These are phyloP conservation scores for Parotocinclus haroldoi DNA, from an alignment of 2,797 vertebrate genomes.

Conservation along the genomic window DNA sequence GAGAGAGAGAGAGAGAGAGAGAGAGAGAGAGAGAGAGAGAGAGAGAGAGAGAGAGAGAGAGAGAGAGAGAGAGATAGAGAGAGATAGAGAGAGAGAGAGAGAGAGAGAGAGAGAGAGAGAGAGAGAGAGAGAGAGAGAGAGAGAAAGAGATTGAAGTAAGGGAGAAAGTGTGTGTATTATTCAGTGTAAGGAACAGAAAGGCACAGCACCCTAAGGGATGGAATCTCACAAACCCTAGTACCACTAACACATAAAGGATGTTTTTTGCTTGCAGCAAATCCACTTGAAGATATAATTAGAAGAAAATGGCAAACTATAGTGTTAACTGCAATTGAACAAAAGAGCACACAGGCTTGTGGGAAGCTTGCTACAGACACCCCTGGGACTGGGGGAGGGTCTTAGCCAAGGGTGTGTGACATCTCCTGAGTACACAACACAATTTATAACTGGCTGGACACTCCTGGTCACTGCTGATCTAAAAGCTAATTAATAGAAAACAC, in stretches of 20 bases:
- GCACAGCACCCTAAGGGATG: slow-evolving; percentile 82
- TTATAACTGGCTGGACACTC: slow-evolving; percentile 84
- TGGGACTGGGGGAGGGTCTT: slow-evolving; percentile 90
- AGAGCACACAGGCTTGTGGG: slow-evolving; percentile 91
- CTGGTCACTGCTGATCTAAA: slow-evolving; percentile 87
- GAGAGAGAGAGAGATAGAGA: too few relatives aligned
- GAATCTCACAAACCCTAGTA: slow-evolving; percentile 79
- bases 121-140: too few relatives aligned
- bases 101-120: too few relatives aligned
- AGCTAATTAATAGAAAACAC: slow-evolving; percentile 92
- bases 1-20: too few relatives aligned
- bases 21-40: too few relatives aligned
- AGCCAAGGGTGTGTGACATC: slow-evolving; percentile 77
- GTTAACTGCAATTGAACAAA: slow-evolving; percentile 99
- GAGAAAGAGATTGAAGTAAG: too few relatives aligned
- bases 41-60: too few relatives aligned
- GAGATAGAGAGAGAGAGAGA: too few relatives aligned
- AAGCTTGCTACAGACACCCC: slow-evolving; percentile 84
- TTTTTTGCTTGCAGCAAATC: slow-evolving; percentile 86
- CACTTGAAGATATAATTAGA: slow-evolving; percentile 98
- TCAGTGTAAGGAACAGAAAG: slow-evolving; percentile 86
- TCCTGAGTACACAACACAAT: slow-evolving; percentile 87
- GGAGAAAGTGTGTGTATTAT: slow-evolving; percentile 58
- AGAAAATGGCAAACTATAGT: slow-evolving; percentile 96
- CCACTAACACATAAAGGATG: slow-evolving; percentile 80